Conservation (phyloP, 2,797 vertebrate genomes). For the Babyrousa celebensis region DNA sequence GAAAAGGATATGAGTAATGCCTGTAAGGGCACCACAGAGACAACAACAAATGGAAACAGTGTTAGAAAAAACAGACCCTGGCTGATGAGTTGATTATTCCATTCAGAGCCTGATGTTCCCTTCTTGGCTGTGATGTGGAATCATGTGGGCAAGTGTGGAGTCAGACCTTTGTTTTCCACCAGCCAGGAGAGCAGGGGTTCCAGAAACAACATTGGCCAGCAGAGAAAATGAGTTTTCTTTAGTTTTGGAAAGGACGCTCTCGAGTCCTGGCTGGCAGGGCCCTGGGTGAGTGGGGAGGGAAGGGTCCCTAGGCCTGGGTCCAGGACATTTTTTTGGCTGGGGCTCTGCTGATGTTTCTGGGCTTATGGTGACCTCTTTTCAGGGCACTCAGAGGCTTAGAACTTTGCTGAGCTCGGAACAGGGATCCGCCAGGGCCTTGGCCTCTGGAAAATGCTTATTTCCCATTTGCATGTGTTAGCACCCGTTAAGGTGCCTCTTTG, state of each 20-base stretch:
- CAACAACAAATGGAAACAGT: neutral
- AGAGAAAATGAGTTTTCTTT: neutral
- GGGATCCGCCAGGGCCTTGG: neutral
- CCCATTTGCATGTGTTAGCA: neutral
- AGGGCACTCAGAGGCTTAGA: neutral
- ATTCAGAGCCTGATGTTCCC: neutral
- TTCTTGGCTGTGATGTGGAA: neutral
- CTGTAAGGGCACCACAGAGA: neutral
- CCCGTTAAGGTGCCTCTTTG: neutral
- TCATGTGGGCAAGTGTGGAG: neutral
- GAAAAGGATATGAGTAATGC: neutral
- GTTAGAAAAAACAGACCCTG: neutral
- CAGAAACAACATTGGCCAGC: neutral
- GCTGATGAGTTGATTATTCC: constrained; percentile 63
- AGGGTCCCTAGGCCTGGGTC: neutral
- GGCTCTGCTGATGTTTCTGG: neutral
- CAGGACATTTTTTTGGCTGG: neutral
- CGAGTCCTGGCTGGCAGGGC: neutral
- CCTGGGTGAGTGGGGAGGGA: neutral
- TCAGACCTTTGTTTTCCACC: constrained; percentile 33
- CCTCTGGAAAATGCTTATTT: neutral
- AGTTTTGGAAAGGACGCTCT: neutral
- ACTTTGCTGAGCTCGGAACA: neutral
- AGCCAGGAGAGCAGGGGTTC: neutral
- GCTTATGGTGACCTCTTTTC: neutral